Base-by-base conservation (phyloP, 2,797 vertebrate species). In the Halcyon leucocephala region DNA sequence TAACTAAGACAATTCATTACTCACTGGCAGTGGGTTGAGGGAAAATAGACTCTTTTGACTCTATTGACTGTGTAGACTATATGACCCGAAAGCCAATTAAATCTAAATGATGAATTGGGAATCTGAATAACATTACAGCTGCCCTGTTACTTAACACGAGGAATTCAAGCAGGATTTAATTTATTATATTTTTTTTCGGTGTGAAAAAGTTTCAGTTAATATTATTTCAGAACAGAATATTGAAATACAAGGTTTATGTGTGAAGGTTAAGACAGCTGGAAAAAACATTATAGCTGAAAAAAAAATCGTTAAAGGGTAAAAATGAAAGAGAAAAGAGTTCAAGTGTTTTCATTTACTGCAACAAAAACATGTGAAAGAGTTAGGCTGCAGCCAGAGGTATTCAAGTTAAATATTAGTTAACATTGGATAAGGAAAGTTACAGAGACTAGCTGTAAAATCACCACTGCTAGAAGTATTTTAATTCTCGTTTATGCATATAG, bases 351-450 rank as follows among this genome's bases (percentile, higher is more conserved):
- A 72, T 71, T 55, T 92, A 25, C n/a, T 76, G 14, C 12, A 42
- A 35, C 6, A 82, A 44, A 84, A 85, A 54, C 1, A 10, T 24
- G 13, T 57, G 21, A 57, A 86, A 90, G 14, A 3, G 16, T 82
- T 89, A 58, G 12, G 37, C 28, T 83, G 21, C 28, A 58, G 73
- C 49, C 51, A 58, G 21, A 8, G 10, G 9, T 79, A 48, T 46
- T 70, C 19, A 58, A 62, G 65, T 88, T 94, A 93, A 79, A 66
- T 44, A 90, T 81, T 94, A 89, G 28, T 77, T 85, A 76, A 20
- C 39, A 54, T 12, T 91, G 72, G 12, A 14, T 58, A 58, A 69
- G n/a, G 41, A 26, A 61, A 65, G 33, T n/a, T 88, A 66, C 61
- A 62, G 79, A 72, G 49, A 33, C 31, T 49, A 48, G 26, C 65